These are phyloP conservation scores for Drosophila anceps DNA, from an alignment of 2,888 invertebrate genomes.

Conservation along the genomic window DNA sequence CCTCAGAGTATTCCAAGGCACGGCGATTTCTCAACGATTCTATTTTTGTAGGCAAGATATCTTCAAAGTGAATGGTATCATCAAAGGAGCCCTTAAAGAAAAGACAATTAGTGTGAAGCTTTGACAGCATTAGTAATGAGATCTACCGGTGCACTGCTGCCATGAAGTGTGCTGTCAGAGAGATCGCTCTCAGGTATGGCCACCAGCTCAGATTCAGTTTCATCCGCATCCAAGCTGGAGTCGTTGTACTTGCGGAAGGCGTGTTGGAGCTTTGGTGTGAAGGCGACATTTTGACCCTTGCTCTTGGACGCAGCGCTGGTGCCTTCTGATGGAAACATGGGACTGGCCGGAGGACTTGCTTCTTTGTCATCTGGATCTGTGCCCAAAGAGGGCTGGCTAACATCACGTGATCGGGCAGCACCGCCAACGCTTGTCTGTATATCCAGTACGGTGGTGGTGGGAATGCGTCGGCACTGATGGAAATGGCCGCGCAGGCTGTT, in stretches of 20 bases:
- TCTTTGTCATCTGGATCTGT: constrained; percentile 88
- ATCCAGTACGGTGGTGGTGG: constrained; percentile 92
- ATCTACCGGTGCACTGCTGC: constrained; percentile 89
- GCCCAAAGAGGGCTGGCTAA: constrained; percentile 91
- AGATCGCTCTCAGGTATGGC: constrained; percentile 96
- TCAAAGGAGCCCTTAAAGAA: constrained; percentile 88
- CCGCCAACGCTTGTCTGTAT: constrained; percentile 86
- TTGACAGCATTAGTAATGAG: not conserved
- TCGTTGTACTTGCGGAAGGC: constrained; percentile 86
- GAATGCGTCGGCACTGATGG: constrained; percentile 95
- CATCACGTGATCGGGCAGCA: constrained; percentile 86
- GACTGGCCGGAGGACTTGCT: constrained; percentile 88
- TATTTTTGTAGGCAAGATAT: constrained; percentile 84
- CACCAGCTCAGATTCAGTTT: constrained; percentile 94
- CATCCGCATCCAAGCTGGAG: constrained; percentile 90
- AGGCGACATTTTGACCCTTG: constrained; percentile 86
- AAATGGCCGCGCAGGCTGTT: constrained; percentile 91
- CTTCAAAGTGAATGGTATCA: constrained; percentile 88
- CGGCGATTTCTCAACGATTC: constrained; percentile 82
- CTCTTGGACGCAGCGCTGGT: constrained; percentile 85
- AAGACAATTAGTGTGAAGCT: too few relatives aligned
- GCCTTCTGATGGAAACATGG: constrained; percentile 88
- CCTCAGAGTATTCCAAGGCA: constrained; percentile 79
- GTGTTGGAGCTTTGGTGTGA: constrained; percentile 89
- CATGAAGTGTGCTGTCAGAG: constrained; percentile 93